Conservation (phyloP, 2,113 vertebrate genomes). For the Oenanthe melanoleuca region DNA sequence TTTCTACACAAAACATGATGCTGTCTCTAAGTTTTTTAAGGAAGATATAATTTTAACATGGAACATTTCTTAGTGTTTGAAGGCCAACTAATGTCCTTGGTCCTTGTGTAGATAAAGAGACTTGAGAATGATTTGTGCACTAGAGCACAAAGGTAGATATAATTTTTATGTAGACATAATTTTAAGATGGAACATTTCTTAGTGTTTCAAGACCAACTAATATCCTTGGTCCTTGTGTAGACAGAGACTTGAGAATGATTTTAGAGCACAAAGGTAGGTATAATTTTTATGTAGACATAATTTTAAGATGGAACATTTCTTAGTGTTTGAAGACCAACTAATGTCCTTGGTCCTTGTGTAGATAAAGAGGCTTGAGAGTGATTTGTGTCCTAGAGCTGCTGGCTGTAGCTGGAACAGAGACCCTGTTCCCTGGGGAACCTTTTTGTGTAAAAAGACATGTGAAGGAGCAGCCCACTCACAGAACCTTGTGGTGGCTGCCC, state of each 20-base stretch:
- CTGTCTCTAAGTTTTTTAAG: background rate
- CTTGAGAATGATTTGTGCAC: no score
- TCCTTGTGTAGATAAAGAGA: background rate
- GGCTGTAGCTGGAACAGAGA: background rate
- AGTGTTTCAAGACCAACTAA: no score
- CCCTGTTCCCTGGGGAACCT: background rate
- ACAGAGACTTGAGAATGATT: no score
- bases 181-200: no score
- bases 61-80: background rate
- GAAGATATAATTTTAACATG: background rate
- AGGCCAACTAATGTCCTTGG: background rate
- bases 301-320: background rate
- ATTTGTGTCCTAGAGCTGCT: background rate
- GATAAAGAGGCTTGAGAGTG: background rate
- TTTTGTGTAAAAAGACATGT: background rate
- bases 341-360: background rate
- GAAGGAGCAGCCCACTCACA: background rate
- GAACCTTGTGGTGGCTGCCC: background rate
- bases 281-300: no score
- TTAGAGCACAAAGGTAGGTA: no score
- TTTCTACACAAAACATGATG: background rate
- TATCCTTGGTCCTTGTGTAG: no score
- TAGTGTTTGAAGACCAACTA: background rate
- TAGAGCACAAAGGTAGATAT: no score
- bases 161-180: no score